phyloP scores from a whole-genome alignment of 2,888 invertebrate genomes.

The Phasia obesa region DNA sequence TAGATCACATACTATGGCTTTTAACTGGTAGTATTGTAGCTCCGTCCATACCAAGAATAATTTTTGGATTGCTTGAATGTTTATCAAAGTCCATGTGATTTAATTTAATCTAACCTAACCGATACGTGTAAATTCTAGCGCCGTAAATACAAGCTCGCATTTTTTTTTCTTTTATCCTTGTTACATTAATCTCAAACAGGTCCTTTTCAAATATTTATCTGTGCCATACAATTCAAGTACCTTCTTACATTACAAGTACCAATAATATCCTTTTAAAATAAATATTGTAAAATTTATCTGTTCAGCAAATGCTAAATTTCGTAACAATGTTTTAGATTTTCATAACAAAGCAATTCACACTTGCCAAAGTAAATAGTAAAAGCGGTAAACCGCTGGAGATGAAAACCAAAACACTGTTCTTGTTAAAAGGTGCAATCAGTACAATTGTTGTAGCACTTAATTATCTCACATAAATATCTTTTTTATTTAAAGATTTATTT shows the following conservation, averaged over 20 bases:
- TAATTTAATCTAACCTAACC: not conserved
- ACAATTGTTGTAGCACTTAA: conserved; percentile 43
- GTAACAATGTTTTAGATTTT: conserved; percentile 27
- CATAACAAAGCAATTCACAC: conserved; percentile 49
- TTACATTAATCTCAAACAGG: not conserved
- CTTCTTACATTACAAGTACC: not conserved
- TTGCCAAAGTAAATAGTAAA: conserved; percentile 34
- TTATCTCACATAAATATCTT: conserved; percentile 13
- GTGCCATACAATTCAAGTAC: conserved; percentile 38
- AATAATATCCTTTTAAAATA: conserved; percentile 5
- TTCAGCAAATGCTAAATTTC: conserved; percentile 42
- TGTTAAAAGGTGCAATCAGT: not conserved
- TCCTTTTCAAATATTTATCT: conserved; percentile 59
- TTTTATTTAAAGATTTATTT: not conserved
- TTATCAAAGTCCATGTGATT: too few relatives aligned
- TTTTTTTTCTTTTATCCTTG: conserved; percentile 50
- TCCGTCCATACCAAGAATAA: too few relatives aligned
- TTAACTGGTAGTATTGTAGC: too few relatives aligned
- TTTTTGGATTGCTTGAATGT: too few relatives aligned
- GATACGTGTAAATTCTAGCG: conserved; percentile 35
- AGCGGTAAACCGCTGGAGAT: conserved; percentile 59
- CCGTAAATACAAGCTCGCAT: not conserved
- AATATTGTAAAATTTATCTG: conserved; percentile 24
- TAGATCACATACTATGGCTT: too few relatives aligned
- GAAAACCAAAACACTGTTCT: not conserved